Evolutionary conservation across 2,797 vertebrate genomes (phyloP).

Genomic region (Betta splendens): DNA sequence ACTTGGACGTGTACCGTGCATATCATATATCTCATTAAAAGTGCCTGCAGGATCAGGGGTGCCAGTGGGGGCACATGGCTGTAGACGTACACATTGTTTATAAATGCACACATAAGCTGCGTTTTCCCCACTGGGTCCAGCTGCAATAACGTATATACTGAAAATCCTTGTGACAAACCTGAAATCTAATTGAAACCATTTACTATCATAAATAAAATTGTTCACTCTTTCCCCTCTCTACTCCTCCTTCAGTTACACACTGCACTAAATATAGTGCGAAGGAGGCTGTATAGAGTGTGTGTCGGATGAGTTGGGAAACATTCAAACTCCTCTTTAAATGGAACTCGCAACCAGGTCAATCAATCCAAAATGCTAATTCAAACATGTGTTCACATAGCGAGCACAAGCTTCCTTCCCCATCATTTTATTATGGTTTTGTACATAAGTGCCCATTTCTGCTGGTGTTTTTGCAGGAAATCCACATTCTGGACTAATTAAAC

Average conservation of each 20-base stretch:
- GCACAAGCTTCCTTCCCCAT: slow-evolving; percentile 2
- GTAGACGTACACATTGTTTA: slow-evolving; percentile 12
- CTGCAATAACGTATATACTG: not conserved
- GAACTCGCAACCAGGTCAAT: slow-evolving; percentile 20
- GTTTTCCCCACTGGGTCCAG: slow-evolving; percentile 14
- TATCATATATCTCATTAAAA: slow-evolving; percentile 89
- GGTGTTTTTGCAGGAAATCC: slow-evolving; percentile 35
- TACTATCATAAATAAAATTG: too few species aligned
- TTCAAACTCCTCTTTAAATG: not conserved
- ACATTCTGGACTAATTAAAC: slow-evolving; percentile 41
- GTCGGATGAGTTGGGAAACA: not conserved
- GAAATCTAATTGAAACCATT: too few species aligned
- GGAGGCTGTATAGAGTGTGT: too few species aligned
- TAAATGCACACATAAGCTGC: slow-evolving; percentile 17
- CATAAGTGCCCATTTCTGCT: slow-evolving; percentile 31
- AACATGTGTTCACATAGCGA: slow-evolving; percentile 26
- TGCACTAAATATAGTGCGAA: not conserved
- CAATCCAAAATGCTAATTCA: slow-evolving; percentile 29
- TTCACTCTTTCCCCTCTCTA: not conserved
- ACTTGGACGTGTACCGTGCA: slow-evolving; percentile 84
- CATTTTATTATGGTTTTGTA: slow-evolving; percentile 26
- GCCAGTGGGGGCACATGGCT: slow-evolving; percentile 4
- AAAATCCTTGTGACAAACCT: slow-evolving; percentile 2
- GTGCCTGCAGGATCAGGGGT: slow-evolving; percentile 54
- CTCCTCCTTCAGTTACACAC: not conserved